Evolutionary conservation across 2,888 invertebrate genomes (phyloP).

Genomic region (Andrena bucephala): DNA sequence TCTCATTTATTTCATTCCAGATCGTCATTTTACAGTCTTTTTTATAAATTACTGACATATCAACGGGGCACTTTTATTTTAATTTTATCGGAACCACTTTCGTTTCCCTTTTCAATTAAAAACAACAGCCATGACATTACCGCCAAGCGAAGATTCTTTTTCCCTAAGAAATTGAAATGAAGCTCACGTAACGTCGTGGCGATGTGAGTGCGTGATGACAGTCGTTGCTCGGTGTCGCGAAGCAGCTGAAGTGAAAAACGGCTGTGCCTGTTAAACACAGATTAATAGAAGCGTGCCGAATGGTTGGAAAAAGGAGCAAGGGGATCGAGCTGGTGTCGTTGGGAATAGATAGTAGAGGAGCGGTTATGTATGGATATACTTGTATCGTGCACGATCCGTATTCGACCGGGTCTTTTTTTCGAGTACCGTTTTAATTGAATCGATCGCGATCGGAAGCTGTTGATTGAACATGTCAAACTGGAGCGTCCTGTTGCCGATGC

Average conservation of each 20-base stretch:
- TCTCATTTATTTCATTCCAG: too few species aligned
- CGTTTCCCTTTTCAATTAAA: too few species aligned
- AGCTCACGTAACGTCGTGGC: background rate
- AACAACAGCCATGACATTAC: too few species aligned
- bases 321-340: background rate
- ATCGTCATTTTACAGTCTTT: too few species aligned
- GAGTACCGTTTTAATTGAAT: slow-evolving; percentile 55
- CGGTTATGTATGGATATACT: slow-evolving; percentile 5
- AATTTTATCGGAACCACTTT: too few species aligned
- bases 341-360: slow-evolving; percentile 10
- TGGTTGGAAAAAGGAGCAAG: background rate
- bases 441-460: slow-evolving; percentile 40
- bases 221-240: background rate
- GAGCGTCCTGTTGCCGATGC: slow-evolving; percentile 22
- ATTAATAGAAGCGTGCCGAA: slow-evolving; percentile 2
- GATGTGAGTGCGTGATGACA: background rate
- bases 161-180: background rate
- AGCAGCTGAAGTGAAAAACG: background rate
- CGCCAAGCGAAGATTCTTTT: too few species aligned
- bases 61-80: too few species aligned
- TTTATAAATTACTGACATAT: too few species aligned
- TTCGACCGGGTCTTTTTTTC: slow-evolving; percentile 32
- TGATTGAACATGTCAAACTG: slow-evolving; percentile 49
- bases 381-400: slow-evolving; percentile 9
- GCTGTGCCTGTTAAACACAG: background rate